A percentile compares a stretch with the other conserved stretches of the same genome.
These are phyloP conservation scores for Mirza zaza DNA, from an alignment of 2,113 vertebrate species.

Conservation along the genomic window DNA sequence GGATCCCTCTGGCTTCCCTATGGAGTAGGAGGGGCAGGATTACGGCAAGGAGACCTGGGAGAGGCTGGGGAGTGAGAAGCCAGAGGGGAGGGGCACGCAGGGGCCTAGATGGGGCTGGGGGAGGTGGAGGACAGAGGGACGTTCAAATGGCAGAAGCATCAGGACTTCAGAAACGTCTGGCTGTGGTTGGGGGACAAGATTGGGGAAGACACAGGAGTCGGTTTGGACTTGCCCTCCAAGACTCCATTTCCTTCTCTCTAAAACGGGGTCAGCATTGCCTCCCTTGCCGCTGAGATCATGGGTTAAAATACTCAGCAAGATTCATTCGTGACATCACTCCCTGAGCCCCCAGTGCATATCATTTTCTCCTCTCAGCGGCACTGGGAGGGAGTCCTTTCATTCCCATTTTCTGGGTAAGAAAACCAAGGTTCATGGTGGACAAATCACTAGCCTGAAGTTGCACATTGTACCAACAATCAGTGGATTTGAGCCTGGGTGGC, in stretches of 20 bases:
- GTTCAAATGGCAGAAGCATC: neutral
- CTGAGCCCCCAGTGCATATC: neutral
- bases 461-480: too few relatives aligned
- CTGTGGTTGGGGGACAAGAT: neutral
- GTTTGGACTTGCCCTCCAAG: neutral
- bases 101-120: neutral
- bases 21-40: neutral
- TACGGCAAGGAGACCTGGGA: neutral
- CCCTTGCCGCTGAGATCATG: neutral
- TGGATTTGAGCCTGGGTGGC: rapidly evolving
- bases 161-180: neutral
- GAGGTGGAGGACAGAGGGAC: neutral
- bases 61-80: neutral
- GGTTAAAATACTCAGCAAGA: neutral
- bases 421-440: neutral
- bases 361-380: neutral
- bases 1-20: neutral
- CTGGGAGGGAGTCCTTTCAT: neutral
- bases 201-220: neutral
- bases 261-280: neutral
- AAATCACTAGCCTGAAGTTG: neutral
- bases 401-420: neutral
- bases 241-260: conserved; percentile 12
- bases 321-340: neutral
- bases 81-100: neutral